Evolutionary conservation across 2,888 invertebrate species (phyloP).

Genomic region (Callyntrura sp.): DNA sequence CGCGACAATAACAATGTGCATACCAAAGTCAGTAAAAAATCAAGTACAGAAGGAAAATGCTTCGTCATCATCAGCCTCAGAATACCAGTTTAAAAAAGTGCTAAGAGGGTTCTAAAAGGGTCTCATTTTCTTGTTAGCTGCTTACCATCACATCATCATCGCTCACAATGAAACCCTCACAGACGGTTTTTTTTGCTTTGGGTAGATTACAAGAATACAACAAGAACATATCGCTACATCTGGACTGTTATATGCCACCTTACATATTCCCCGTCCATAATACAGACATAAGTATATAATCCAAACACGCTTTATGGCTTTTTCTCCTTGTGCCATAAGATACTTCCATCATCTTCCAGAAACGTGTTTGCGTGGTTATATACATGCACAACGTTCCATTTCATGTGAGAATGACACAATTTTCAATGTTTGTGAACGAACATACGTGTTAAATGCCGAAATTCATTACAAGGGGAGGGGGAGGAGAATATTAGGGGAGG

Average conservation of each 20-base stretch:
- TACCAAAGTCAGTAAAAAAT: constrained; percentile 1
- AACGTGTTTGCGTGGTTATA: not conserved
- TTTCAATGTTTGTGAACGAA: constrained; percentile 70
- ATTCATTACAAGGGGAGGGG: constrained; percentile 51
- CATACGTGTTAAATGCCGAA: constrained; percentile 73
- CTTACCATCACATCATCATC: constrained; percentile 46
- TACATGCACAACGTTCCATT: constrained; percentile 14
- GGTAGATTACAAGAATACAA: not conserved
- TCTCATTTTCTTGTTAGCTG: constrained; percentile 72
- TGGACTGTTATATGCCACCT: constrained; percentile 16
- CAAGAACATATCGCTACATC: constrained; percentile 58
- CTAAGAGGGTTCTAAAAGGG: constrained; percentile 67
- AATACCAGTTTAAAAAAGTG: constrained; percentile 38
- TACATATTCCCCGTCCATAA: not conserved
- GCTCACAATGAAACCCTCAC: constrained; percentile 21
- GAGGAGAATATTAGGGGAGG: constrained; percentile 1
- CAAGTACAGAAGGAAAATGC: constrained; percentile 14
- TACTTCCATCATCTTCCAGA: not conserved
- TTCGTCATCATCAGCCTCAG: constrained; percentile 12
- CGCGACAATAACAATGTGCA: not conserved
- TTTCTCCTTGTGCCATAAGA: not conserved
- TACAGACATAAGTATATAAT: not conserved
- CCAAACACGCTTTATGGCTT: not conserved
- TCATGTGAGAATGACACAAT: constrained; percentile 67
- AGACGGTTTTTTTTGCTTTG: not conserved